Base-by-base conservation (phyloP, 92 coral and sea anemone genomes). In the Palythoa heliodiscus region DNA sequence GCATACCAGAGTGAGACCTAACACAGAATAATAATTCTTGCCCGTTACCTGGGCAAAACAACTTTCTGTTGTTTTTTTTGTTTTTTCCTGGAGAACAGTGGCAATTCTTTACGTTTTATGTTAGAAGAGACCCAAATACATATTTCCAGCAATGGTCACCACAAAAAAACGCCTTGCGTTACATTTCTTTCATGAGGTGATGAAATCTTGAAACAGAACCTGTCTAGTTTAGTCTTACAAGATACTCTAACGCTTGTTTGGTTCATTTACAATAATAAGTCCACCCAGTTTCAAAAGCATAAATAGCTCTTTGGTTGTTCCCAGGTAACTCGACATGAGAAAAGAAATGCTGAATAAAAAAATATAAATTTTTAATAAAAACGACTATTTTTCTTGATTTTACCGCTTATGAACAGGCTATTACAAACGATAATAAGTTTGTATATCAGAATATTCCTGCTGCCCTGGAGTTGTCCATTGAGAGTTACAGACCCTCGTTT, bases 101-200 rank as follows among this genome's bases (percentile, higher is more conserved):
- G 54, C 69, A 77, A 54, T 77, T 77, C 83, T 77, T 77, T 77
- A 77, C 38, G 83, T 52, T 77, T 71, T 77, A 77, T 77, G 83
- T 77, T 29, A 29, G 35, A 29, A 29, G 35, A 29, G 35, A 29
- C 35, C 35, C 35, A 29, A 29, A 29, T 29, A 29, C 0, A 29
- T 29, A 1, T 29, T 29, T 0, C 35, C 1, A 29, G 1, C 35
- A 1, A 29, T 29, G 35, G 1, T 29, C 83, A 77, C 83, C 83
- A 77, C 83, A 77, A 52, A 77, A 77, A 77, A 77, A 77, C 71
- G 69, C 67, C 14, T 77, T 77, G 71, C 20, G 71, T 77, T 77
- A 54, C 54, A 77, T 23, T 77, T 77, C 20, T 78, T 78, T 78
- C 67, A 52, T 58, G 69, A 22, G 52, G 84, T 78, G 70, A 52